Conservation (phyloP, 2,888 invertebrate species). For the Ptychoptera albimana region DNA sequence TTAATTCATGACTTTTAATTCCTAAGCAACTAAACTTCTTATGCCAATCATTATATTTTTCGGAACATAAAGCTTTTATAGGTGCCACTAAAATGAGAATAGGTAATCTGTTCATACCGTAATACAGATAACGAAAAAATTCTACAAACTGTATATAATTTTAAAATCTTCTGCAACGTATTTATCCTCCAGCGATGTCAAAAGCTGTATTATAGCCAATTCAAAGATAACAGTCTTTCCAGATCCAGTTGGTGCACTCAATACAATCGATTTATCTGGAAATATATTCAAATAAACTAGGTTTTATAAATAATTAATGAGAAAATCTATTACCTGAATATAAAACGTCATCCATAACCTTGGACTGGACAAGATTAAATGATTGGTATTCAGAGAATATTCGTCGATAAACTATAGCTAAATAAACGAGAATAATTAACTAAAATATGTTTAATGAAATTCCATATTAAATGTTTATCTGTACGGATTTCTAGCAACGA, state of each 20-base stretch:
- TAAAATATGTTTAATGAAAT: conserved; percentile 1
- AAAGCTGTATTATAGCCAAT: conserved; percentile 51
- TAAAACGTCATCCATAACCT: conserved; percentile 49
- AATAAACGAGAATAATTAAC: conserved; percentile 6
- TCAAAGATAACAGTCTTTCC: conserved; percentile 76
- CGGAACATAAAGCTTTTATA: conserved; percentile 61
- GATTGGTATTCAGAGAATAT: conserved; percentile 40
- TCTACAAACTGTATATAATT: conserved; percentile 53
- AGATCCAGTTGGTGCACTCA: conserved; percentile 69
- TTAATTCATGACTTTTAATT: conserved; percentile 49
- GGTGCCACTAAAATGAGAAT: conserved; percentile 47
- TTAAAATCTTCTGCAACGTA: conserved; percentile 36
- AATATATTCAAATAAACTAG: conserved; percentile 6
- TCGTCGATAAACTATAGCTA: conserved; percentile 37
- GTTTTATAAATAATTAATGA: not conserved
- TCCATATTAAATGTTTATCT: conserved; percentile 12
- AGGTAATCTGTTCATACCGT: conserved; percentile 3
- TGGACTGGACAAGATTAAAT: conserved; percentile 61
- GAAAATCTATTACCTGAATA: conserved; percentile 36
- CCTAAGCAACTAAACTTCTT: conserved; percentile 47
- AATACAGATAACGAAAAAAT: not conserved
- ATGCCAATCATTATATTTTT: conserved; percentile 55
- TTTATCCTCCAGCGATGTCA: conserved; percentile 37
- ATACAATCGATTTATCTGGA: conserved; percentile 49
- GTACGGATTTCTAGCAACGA: conserved; percentile 19